phyloP scores from a whole-genome alignment of 2,888 invertebrate genomes.

The Diarsia dahlii region DNA sequence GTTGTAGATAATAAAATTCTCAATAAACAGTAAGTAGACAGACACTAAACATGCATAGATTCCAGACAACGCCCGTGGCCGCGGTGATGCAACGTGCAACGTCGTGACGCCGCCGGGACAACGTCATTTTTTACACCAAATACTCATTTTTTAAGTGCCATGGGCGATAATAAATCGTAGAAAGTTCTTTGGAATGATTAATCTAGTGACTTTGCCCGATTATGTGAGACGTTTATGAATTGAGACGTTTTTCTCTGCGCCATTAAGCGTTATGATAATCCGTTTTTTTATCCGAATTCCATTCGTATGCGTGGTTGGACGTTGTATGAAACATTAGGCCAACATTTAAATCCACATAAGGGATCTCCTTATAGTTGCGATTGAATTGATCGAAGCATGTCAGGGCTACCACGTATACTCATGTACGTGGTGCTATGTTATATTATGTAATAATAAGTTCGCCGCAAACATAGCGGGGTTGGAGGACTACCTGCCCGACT shows the following conservation, averaged over 20 bases:
- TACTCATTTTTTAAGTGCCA: conserved; percentile 52
- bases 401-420: conserved; percentile 85
- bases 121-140: conserved; percentile 64
- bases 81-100: conserved; percentile 74
- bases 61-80: conserved; percentile 71
- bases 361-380: conserved; percentile 80
- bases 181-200: conserved; percentile 69
- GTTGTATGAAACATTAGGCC: conserved; percentile 72
- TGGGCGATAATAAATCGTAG: conserved; percentile 66
- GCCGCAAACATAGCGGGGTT: conserved; percentile 67
- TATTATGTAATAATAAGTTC: conserved; percentile 77
- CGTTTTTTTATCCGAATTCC: conserved; percentile 68
- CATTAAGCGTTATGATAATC: conserved; percentile 63
- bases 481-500: conserved; percentile 42
- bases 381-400: conserved; percentile 84
- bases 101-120: conserved; percentile 58
- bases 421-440: conserved; percentile 84
- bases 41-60: conserved; percentile 72
- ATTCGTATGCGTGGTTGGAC: conserved; percentile 68
- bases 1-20: conserved; percentile 79
- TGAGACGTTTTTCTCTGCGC: conserved; percentile 64
- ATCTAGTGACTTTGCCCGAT: conserved; percentile 55
- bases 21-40: conserved; percentile 73
- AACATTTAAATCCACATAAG: conserved; percentile 77
- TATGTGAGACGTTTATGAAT: conserved; percentile 65